These are phyloP conservation scores for Mugil cephalus DNA, from an alignment of 2,113 vertebrate genomes.

Conservation along the genomic window DNA sequence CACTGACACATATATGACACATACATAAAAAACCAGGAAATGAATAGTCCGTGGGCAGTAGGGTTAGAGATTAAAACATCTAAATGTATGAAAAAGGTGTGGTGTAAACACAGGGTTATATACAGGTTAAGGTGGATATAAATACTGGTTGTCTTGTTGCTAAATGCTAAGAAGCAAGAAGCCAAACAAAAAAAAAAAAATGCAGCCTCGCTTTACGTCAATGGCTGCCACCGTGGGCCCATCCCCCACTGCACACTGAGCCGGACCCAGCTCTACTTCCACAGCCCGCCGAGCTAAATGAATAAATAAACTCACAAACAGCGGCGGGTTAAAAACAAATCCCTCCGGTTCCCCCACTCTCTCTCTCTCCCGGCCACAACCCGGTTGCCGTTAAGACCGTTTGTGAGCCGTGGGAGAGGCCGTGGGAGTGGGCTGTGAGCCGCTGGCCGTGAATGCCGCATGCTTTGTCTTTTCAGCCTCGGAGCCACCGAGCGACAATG, in stretches of 20 bases:
- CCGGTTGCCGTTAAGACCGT: rapidly evolving
- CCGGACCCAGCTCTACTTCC: slow-evolving; percentile 50
- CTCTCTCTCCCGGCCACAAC: rapidly evolving
- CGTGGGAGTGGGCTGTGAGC: not conserved
- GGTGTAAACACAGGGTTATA: not conserved
- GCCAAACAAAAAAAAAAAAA: slow-evolving; percentile 70
- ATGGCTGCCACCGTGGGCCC: slow-evolving; percentile 65
- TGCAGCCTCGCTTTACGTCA: slow-evolving; percentile 76
- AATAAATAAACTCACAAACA: slow-evolving; percentile 16
- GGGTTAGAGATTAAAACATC: too few species aligned
- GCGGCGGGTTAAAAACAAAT: too few species aligned
- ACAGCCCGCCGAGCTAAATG: slow-evolving; percentile 12
- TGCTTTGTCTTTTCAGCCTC: slow-evolving; percentile 79
- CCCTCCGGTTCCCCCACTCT: not conserved
- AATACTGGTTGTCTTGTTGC: not conserved
- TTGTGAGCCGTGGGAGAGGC: rapidly evolving
- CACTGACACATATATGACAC: too few species aligned
- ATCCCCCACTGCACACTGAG: slow-evolving; percentile 73
- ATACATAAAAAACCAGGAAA: too few species aligned
- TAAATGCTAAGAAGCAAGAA: slow-evolving; percentile 34
- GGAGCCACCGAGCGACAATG: slow-evolving; percentile 70
- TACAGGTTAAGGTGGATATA: too few species aligned
- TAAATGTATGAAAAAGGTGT: too few species aligned
- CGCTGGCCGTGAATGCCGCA: slow-evolving; percentile 53
- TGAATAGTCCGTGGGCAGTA: too few species aligned